These are phyloP conservation scores for Nilaparvata lugens DNA, from an alignment of 1,140 invertebrate genomes.

Conservation along the genomic window DNA sequence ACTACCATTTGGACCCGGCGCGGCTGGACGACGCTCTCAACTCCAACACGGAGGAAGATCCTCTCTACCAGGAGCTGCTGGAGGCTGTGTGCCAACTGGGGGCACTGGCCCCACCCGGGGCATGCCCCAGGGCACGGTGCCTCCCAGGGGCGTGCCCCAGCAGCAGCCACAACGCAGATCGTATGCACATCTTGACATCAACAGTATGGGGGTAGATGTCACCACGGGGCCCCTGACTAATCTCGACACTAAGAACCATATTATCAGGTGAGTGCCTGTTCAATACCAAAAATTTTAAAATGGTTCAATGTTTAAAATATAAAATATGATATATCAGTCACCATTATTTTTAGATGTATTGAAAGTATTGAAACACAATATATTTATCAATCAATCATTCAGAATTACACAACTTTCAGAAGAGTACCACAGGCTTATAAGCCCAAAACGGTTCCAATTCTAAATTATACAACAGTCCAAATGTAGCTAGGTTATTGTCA, in stretches of 20 bases:
- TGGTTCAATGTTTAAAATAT: too few species aligned
- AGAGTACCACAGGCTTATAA: too few species aligned
- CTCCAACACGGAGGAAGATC: constrained; percentile 50
- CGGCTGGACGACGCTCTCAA: constrained; percentile 68
- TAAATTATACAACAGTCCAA: too few species aligned
- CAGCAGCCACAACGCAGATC: constrained; percentile 40
- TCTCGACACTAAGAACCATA: constrained; percentile 40
- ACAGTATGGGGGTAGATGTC: constrained; percentile 61
- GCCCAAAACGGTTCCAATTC: too few species aligned
- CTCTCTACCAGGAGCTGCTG: constrained; percentile 30
- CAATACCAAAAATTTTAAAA: too few species aligned
- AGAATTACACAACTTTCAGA: too few species aligned
- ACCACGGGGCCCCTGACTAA: constrained; percentile 47
- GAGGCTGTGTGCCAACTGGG: constrained; percentile 42
- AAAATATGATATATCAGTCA: too few species aligned
- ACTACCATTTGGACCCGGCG: constrained; percentile 70
- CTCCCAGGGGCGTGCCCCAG: constrained; percentile 34
- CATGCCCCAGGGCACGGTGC: constrained; percentile 24
- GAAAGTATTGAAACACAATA: too few species aligned
- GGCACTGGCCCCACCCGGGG: constrained; percentile 27
- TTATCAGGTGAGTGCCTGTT: constrained; percentile 13
- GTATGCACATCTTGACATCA: constrained; percentile 54
- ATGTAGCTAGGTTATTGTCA: too few species aligned
- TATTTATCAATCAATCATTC: too few species aligned
- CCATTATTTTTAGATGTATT: too few species aligned